A percentile compares a stretch with the other conserved stretches of the same genome.
These are phyloP conservation scores for Thaleichthys pacificus DNA, from an alignment of 2,797 vertebrate genomes.

Conservation along the genomic window DNA sequence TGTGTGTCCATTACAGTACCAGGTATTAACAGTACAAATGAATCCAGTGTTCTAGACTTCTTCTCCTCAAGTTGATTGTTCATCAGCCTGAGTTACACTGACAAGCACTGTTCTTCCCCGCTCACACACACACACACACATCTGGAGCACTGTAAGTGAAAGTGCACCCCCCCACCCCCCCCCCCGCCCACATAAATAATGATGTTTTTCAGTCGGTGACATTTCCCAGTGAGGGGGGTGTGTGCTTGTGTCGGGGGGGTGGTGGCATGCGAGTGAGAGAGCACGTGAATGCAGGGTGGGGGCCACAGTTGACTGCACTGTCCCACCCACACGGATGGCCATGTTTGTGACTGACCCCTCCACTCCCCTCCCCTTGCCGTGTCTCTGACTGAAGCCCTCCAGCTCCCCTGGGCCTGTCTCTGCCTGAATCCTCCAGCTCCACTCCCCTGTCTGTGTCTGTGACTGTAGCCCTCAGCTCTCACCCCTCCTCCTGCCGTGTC, in stretches of 20 bases:
- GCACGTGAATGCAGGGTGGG: constrained; percentile 43
- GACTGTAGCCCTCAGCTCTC: not conserved
- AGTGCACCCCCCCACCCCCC: no score
- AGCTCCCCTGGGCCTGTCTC: not conserved
- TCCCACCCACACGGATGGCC: constrained; percentile 57
- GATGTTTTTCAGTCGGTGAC: constrained; percentile 41
- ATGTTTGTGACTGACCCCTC: not conserved
- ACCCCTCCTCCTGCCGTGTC: no score
- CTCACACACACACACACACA: constrained; percentile 6
- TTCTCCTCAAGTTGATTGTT: not conserved
- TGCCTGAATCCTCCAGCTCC: not conserved
- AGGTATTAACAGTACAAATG: not conserved
- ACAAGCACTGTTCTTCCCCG: constrained; percentile 4
- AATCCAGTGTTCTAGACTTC: not conserved
- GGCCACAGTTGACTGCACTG: constrained; percentile 58
- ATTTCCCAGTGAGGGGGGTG: constrained; percentile 55
- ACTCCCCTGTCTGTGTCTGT: not conserved
- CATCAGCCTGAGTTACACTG: not conserved
- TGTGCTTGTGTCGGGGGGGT: constrained; percentile 46
- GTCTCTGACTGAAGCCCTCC: not conserved
- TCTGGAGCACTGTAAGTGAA: not conserved
- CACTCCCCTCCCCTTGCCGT: not conserved
- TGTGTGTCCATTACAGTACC: not conserved
- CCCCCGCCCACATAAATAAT: constrained; percentile 33
- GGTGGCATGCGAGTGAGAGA: constrained; percentile 31